Base-by-base conservation (phyloP, 2,888 invertebrate genomes). In the Protonemura montana region DNA sequence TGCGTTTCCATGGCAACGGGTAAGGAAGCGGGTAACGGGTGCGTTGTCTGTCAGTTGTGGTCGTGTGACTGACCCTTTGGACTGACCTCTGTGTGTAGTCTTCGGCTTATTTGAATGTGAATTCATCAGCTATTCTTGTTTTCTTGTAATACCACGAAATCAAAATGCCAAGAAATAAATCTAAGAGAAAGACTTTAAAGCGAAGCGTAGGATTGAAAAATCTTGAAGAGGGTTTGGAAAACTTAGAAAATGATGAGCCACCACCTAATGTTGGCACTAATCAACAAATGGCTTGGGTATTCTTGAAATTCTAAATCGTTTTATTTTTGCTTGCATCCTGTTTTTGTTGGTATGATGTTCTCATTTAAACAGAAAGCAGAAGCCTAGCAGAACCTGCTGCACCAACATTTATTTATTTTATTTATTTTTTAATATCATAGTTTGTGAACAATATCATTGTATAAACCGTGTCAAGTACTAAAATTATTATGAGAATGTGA, bases 221-320 rank as follows among this genome's bases (percentile, higher is more conserved):
- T 59, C 59, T 59, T 13, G 59, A 59, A 59, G 59, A 59, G 59
- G 59, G 59, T 16, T 59, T 59, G 59, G 59, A 59, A 59, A 59
- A 59, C 21, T 2, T 59, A 2, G 59, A 59, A 59, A 59, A 59
- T 59, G 59, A 59, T 59, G 59, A 59, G 59, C 59, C 59, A 59
- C 6, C 59, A 16, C 59, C 13, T 1, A 41, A n/a, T n/a, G 35
- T 35, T 35, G 35, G 3, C 21, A 21, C 26, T 16, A 78, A 78
- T 10, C 78, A 78, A 28, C 78, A 78, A 78, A 78, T 28, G 78
- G 78, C 78, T 78, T 78, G 78, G 78, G 78, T 78, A 78, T 27
- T 2, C 10, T 35, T 35, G 35, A 6, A 35, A 6, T 35, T n/a
- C n/a, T n/a, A n/a, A n/a, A n/a, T n/a, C n/a, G n/a, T n/a, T n/a